Evolutionary conservation across 2,888 invertebrate genomes (phyloP), one percentile per base, ranked within the genome.

Genomic region (Cheilosia urbana): DNA sequence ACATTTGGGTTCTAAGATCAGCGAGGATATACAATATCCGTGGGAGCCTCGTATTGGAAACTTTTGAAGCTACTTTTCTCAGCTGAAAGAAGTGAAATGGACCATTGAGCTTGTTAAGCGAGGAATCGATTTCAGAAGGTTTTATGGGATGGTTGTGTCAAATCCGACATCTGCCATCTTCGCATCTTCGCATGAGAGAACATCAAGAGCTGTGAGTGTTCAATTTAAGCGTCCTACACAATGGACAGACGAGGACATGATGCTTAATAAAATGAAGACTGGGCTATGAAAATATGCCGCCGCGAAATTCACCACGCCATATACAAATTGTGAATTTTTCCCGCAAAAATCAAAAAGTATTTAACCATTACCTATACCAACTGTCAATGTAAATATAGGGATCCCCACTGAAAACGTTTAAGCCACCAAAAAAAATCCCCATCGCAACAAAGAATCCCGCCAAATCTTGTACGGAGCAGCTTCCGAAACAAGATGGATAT

Each of bases 1-100:
- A 62, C 47, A 34, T 55, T 37, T 66, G 49, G 49, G 65, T 66
- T 53, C 68, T 5, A 34, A 68, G 51, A 68, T 68, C 60, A 37
- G 2, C 4, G 53, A 37, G 9, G 45, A 47, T 27, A 57, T 30
- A 30, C 21, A 47, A 47, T 57, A 69, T 57, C 34, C 30, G 57
- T 47, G 45, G 47, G 55, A 55, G 17, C 13, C 11, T 58, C 30
- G 15, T 15, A n/a, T 3, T 5, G 6, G 34, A 4, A 21, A 2
- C 40, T 47, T 21, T 4, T 51, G 6, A 9, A 15, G 19, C 11
- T 24, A 27, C 27, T 5, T 27, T 27, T 6, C 27, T 27, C 27
- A 6, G 4, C 17, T 9, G 9, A 19, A 19, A 49, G 2, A 7
- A 3, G n/a, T n/a, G 5, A 45, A 45, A 37, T 37, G 13, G 7